Evolutionary conservation across 92 coral and sea anemone genomes (phyloP).

Genomic region (Actinostola sp.): DNA sequence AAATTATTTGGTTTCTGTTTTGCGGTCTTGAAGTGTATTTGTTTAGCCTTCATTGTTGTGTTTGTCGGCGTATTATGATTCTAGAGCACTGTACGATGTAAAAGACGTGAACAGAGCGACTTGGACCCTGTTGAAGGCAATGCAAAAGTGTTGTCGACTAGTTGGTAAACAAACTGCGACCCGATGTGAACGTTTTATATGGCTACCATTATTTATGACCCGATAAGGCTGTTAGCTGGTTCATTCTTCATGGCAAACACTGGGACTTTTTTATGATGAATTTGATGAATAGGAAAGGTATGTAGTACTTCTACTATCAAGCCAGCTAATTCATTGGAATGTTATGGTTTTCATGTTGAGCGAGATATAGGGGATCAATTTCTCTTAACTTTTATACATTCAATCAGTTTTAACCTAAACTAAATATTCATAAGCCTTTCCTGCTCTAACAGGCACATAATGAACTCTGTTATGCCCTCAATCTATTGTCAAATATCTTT

Average conservation of each 20-base stretch:
- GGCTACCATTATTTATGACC: background rate
- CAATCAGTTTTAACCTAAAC: background rate
- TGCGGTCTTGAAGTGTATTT: conserved; percentile 5
- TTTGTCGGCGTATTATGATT: background rate
- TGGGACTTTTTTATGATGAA: conserved; percentile 5
- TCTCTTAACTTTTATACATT: background rate
- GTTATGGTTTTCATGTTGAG: background rate
- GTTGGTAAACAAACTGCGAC: background rate
- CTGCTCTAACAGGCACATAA: background rate
- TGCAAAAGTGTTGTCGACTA: background rate
- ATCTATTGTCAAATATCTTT: background rate
- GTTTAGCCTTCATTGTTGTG: background rate
- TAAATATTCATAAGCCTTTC: background rate
- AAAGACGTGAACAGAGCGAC: background rate
- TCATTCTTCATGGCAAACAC: conserved; percentile 15
- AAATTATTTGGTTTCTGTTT: conserved; percentile 11
- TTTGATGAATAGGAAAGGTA: conserved; percentile 11
- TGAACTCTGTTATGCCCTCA: background rate
- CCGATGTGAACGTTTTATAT: background rate
- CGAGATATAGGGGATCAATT: background rate
- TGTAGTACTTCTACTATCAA: background rate
- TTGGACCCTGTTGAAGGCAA: background rate
- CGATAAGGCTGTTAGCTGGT: conserved; percentile 9
- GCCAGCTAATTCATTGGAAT: background rate
- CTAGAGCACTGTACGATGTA: background rate